Evolutionary conservation across 2,113 vertebrate genomes (phyloP), one percentile per base, ranked within the genome.

Genomic region (Grantiella picta): DNA sequence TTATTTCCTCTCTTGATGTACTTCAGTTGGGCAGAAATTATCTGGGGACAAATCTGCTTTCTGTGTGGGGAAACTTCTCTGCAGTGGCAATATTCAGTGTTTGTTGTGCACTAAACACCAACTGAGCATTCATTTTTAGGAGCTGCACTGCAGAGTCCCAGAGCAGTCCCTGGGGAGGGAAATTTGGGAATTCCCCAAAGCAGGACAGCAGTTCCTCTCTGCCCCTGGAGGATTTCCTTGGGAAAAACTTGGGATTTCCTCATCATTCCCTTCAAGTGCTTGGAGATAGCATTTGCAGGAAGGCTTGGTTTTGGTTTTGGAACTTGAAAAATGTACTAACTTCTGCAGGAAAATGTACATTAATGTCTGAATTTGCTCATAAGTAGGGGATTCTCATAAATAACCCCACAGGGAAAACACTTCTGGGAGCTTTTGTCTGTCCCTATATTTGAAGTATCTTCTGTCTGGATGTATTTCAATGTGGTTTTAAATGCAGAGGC

Each of bases 1-100:
- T 71, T 29, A 21, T 47, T 80, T 90, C 72, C 72, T 78, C 68
- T 3, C 78, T 63, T 47, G 68, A 12, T 77, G 36, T 78, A 9
- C 18, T 52, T 63, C 17, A 63, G 7, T 38, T 40, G n/a, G 17
- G 13, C 47, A 53, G 68, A 56, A 83, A 40, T 19, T 20, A 33
- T 42, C 59, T 86, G 59, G 85, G 57, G 36, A 85, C 33, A 66
- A 38, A 14, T 9, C 50, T 63, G 1, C 28, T 88, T 36, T 9
- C 8, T 52, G 5, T 24, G 59, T 10, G 38, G 35, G 1, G 59
- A 8, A 31, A 8, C 59, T 61, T 22, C 0, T 7, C 2, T 65
- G 60, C 35, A 17, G 15, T 6, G 29, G 59, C 54, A 38, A 24
- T 28, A 38, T 38, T 45, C 20, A 52, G 31, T 75, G 31, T 68